phyloP scores from a whole-genome alignment of 1,140 invertebrate species.

The Linepithema humile region DNA sequence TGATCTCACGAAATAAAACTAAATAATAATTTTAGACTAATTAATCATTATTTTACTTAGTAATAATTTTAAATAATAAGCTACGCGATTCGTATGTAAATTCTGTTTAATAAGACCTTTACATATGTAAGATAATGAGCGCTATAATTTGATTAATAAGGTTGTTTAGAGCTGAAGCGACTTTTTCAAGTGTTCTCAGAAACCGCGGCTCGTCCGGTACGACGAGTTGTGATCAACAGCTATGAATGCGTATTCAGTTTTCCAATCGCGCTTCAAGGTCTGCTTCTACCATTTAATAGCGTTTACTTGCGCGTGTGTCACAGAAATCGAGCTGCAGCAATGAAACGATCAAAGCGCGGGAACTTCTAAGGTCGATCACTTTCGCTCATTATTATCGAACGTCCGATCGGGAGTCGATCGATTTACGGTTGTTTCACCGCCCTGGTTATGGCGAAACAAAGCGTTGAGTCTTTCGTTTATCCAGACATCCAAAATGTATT shows the following conservation, averaged over 20 bases:
- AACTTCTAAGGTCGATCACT: conserved; percentile 75
- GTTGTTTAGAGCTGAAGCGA: neutral
- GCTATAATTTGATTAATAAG: neutral
- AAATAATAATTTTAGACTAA: neutral
- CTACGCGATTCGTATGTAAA: neutral
- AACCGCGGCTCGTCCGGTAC: conserved; percentile 9
- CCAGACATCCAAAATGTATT: no score
- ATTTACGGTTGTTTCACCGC: conserved; percentile 8
- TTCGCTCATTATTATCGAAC: conserved; percentile 70
- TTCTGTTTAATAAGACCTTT: neutral
- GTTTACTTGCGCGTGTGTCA: conserved; percentile 21
- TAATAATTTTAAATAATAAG: conserved; percentile 6
- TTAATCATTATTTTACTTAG: neutral
- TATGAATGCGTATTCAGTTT: conserved; percentile 60
- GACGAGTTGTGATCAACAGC: conserved; percentile 18
- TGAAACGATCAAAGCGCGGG: conserved; percentile 56
- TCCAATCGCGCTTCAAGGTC: conserved; percentile 70
- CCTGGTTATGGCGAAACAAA: no score
- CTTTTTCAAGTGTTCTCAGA: conserved; percentile 48
- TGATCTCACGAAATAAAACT: neutral
- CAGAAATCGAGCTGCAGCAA: conserved; percentile 64
- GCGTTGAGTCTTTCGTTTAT: no score
- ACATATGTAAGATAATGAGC: neutral
- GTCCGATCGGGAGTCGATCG: conserved; percentile 55
- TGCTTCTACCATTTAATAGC: conserved; percentile 66